A percentile compares a stretch with the other conserved stretches of the same genome.
Conservation (phyloP, 2,797 vertebrate species). For the Eulemur rubriventer region DNA sequence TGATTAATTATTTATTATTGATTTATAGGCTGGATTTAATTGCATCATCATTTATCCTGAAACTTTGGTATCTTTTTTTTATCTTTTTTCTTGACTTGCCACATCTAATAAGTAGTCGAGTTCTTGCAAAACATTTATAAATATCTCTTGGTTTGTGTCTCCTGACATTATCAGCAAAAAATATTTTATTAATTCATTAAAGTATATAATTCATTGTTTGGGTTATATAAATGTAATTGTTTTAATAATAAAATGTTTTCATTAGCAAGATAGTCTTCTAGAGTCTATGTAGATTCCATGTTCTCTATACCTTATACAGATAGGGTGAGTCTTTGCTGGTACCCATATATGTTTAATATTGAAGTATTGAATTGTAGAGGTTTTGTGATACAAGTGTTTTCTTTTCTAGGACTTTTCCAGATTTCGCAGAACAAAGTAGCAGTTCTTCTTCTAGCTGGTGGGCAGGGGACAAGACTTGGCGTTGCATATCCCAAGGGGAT, state of each 20-base stretch:
- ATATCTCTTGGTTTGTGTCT: neutral
- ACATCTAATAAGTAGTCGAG: neutral
- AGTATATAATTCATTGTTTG: neutral
- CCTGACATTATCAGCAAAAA: neutral
- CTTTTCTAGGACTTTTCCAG: slow-evolving; percentile 79
- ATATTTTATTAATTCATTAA: neutral
- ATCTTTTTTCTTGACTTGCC: neutral
- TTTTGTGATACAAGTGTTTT: slow-evolving; percentile 37
- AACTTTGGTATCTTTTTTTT: neutral
- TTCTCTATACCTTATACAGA: neutral
- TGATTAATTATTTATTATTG: neutral
- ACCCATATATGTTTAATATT: neutral
- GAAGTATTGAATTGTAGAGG: neutral
- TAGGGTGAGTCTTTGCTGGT: neutral
- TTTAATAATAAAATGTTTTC: neutral
- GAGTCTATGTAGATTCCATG: neutral
- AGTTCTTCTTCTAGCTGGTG: slow-evolving; percentile 93
- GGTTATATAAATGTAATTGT: neutral
- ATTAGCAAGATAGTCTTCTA: neutral
- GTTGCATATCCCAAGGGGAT: slow-evolving; percentile 98
- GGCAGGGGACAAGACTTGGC: slow-evolving; percentile 96
- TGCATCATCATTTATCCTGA: neutral
- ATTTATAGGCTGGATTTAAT: neutral
- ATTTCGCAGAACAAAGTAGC: slow-evolving; percentile 92
- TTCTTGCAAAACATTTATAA: neutral